Evolutionary conservation across 1,140 invertebrate genomes (phyloP).

Genomic region (Dendrolimus punctatus): DNA sequence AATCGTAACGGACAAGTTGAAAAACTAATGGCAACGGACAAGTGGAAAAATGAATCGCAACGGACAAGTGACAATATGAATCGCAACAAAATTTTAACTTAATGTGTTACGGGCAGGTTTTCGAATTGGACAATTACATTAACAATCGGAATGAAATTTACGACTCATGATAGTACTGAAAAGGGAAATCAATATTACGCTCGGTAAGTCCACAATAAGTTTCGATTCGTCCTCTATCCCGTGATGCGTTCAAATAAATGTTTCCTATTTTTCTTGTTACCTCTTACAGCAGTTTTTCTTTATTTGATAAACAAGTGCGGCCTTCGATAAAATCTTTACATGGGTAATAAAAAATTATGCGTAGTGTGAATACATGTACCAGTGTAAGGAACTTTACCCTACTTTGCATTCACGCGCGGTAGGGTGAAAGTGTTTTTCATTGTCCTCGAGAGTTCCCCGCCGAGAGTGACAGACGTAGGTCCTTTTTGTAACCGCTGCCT

Average conservation of each 20-base stretch:
- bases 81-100: no score
- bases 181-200: conserved; percentile 7
- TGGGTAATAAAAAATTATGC: conserved; percentile 27
- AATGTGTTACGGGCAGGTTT: no score
- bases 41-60: no score
- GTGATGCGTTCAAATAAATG: background rate
- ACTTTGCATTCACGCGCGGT: conserved; percentile 28
- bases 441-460: conserved; percentile 23
- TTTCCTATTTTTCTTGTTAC: conserved; percentile 11
- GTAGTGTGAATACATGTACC: conserved; percentile 13
- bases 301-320: conserved; percentile 38
- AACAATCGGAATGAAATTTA: background rate
- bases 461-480: conserved; percentile 23
- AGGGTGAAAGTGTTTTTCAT: conserved; percentile 37
- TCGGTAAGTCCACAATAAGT: conserved; percentile 7
- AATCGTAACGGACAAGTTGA: no score
- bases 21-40: no score
- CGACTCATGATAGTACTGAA: conserved; percentile 3
- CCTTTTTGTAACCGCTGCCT: conserved; percentile 27
- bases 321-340: conserved; percentile 32
- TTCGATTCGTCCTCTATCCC: conserved; percentile 9
- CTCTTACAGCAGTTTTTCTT: conserved; percentile 19
- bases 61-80: no score
- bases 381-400: conserved; percentile 19
- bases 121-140: no score